Conservation (phyloP, 1,140 invertebrate species). For the Aphaenogaster rudis region DNA sequence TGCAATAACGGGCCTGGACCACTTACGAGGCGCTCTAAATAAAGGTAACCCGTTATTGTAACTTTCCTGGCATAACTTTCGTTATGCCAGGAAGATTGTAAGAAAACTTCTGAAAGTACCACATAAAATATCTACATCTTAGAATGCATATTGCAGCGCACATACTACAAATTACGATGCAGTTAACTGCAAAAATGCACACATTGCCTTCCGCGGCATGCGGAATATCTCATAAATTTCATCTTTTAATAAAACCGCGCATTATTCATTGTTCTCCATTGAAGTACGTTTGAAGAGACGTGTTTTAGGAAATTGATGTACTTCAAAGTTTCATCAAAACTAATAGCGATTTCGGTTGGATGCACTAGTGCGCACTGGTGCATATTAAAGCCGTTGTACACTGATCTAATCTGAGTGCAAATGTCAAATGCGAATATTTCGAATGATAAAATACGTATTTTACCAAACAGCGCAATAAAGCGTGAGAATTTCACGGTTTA, state of each 20-base stretch:
- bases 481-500: no score
- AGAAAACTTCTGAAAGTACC: not conserved
- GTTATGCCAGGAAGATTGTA: not conserved
- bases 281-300: not conserved
- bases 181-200: slow-evolving; percentile 3
- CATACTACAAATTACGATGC: slow-evolving; percentile 11
- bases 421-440: no score
- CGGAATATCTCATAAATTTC: not conserved
- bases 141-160: not conserved
- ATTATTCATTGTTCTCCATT: not conserved
- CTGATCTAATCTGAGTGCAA: no score
- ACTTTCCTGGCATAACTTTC: not conserved
- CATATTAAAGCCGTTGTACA: no score
- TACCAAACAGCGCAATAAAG: no score
- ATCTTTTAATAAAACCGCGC: slow-evolving; percentile 36
- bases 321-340: not conserved
- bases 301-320: not conserved
- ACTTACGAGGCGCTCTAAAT: slow-evolving; percentile 32
- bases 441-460: no score
- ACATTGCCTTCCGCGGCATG: not conserved
- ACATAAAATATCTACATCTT: not conserved
- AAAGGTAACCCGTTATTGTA: slow-evolving; percentile 28
- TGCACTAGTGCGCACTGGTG: no score
- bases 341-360: no score
- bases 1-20: slow-evolving; percentile 53